Conservation (phyloP, 2,888 invertebrate species). For the Pristionchus maxplancki region DNA sequence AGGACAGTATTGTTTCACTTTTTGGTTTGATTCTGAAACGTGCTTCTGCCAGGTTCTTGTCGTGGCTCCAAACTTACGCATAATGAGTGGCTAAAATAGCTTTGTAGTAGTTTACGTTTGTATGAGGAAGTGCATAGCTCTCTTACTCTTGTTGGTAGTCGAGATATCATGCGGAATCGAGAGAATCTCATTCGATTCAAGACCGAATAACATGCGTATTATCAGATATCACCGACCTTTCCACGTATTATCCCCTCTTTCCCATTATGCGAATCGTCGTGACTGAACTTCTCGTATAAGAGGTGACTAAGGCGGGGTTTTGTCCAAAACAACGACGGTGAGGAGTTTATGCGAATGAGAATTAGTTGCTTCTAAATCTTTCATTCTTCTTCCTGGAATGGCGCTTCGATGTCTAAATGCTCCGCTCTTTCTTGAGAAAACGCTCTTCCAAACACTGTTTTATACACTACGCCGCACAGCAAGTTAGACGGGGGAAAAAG, state of each 20-base stretch:
- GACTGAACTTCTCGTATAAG: background rate
- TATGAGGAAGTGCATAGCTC: background rate
- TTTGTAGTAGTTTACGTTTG: background rate
- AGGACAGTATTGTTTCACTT: background rate
- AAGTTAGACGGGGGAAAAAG: too few relatives aligned
- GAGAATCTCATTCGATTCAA: background rate
- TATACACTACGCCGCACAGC: too few relatives aligned
- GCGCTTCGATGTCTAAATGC: too few relatives aligned
- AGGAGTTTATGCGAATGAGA: background rate
- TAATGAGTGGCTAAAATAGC: background rate
- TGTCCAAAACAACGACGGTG: background rate
- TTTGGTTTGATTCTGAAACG: background rate
- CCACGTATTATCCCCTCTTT: background rate
- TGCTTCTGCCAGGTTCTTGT: background rate
- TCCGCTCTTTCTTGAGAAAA: too few relatives aligned
- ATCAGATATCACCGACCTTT: constrained; percentile 12
- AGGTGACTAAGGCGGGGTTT: background rate
- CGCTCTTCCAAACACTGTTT: too few relatives aligned
- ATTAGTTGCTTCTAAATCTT: background rate
- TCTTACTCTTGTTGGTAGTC: background rate
- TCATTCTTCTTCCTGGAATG: too few relatives aligned
- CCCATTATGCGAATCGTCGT: background rate
- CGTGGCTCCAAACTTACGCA: background rate
- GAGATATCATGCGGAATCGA: background rate
- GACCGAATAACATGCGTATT: background rate